Percentiles rank a stretch among this genome's conserved stretches.
Conservation (phyloP, 92 coral and sea anemone species). For the Siderastrea siderea region DNA sequence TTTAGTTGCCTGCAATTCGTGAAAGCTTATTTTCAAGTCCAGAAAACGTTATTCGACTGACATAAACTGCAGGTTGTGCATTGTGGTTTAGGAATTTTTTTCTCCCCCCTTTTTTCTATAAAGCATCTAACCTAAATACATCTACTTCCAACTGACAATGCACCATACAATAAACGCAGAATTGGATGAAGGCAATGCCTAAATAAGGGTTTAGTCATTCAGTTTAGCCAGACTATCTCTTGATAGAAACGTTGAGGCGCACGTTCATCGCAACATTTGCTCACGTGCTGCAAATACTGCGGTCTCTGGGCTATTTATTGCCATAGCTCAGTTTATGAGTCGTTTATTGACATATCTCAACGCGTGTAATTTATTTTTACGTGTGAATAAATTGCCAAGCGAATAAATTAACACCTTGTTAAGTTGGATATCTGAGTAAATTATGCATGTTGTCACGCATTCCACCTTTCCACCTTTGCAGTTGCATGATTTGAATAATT, state of each 20-base stretch:
- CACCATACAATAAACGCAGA: too few species aligned
- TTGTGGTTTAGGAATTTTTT: too few species aligned
- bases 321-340: neutral
- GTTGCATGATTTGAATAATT: neutral
- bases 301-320: neutral
- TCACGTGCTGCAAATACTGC: neutral
- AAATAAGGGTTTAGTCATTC: too few species aligned
- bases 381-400: slow-evolving; percentile 6
- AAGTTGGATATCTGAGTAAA: neutral
- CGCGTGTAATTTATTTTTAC: slow-evolving; percentile 32
- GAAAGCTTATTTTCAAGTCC: neutral
- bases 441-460: slow-evolving; percentile 18
- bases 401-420: neutral
- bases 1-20: neutral
- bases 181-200: neutral
- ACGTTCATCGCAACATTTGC: neutral
- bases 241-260: neutral
- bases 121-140: too few species aligned
- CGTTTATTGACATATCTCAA: neutral
- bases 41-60: too few species aligned
- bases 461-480: neutral
- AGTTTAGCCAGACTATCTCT: too few species aligned
- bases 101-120: too few species aligned
- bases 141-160: too few species aligned
- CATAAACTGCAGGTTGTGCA: neutral